Evolutionary conservation across 1,140 invertebrate species (phyloP).

Genomic region (Bombus balteatus): DNA sequence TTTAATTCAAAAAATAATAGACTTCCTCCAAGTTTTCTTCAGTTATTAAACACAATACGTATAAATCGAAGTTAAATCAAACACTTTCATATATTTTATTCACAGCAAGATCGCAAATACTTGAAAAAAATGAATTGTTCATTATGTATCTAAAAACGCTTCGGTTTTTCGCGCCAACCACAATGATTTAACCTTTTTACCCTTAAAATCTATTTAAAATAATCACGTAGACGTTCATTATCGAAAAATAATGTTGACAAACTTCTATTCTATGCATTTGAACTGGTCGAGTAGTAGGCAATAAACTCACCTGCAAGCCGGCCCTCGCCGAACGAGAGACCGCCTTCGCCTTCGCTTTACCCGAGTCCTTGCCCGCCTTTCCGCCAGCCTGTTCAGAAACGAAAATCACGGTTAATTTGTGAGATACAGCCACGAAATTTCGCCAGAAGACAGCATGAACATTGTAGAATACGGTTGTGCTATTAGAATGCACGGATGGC

Average conservation of each 20-base stretch:
- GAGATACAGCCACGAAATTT: conserved; percentile 79
- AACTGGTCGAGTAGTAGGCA: not conserved
- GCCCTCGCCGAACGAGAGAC: conserved; percentile 98
- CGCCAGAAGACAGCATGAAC: conserved; percentile 71
- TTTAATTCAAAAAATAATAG: conserved; percentile 56
- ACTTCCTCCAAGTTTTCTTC: not conserved
- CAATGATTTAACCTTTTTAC: conserved; percentile 71
- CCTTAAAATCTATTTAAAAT: conserved; percentile 21
- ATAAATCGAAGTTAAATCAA: not conserved
- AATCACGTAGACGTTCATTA: not conserved
- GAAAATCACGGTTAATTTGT: conserved; percentile 81
- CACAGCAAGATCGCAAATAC: not conserved
- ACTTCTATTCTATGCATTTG: not conserved
- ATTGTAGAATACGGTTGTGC: conserved; percentile 57
- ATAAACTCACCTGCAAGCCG: conserved; percentile 94
- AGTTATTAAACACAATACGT: not conserved
- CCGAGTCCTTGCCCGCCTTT: conserved; percentile 99
- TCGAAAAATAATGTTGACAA: not conserved
- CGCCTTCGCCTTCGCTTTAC: conserved; percentile 99
- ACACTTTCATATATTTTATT: not conserved
- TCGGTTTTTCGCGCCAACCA: conserved; percentile 77
- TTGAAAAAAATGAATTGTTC: conserved; percentile 30
- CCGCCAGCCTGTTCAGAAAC: conserved; percentile 92
- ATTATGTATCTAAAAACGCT: conserved; percentile 24
- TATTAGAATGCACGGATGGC: conserved; percentile 69